Evolutionary conservation across 2,797 vertebrate genomes (phyloP).

Genomic region (Phrynocephalus guinanensis): DNA sequence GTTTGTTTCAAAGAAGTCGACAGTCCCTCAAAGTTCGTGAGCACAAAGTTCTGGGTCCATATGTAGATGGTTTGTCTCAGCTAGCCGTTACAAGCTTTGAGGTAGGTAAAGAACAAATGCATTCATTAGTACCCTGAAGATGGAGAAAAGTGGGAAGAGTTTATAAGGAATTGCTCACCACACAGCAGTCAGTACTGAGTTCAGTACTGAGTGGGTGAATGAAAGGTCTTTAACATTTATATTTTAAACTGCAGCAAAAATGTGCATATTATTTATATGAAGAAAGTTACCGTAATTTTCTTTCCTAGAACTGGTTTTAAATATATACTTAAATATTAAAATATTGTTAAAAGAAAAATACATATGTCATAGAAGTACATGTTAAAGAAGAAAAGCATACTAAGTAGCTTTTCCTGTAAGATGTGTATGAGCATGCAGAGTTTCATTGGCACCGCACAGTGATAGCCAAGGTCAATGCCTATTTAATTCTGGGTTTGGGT

Average conservation of each 20-base stretch:
- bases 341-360: not conserved
- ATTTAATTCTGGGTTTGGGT: too few relatives aligned
- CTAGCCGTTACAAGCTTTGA: slow-evolving; percentile 96
- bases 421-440: too few relatives aligned
- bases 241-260: not conserved
- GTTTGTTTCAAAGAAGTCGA: slow-evolving; percentile 83
- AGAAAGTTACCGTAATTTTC: slow-evolving; percentile 11
- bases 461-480: too few relatives aligned
- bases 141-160: rapidly evolving
- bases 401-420: not conserved
- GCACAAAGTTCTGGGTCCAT: slow-evolving; percentile 96
- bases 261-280: not conserved
- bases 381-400: not conserved
- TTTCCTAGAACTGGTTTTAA: not conserved
- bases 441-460: too few relatives aligned
- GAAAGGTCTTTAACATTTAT: not conserved
- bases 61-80: slow-evolving; percentile 96
- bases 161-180: not conserved
- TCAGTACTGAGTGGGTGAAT: not conserved
- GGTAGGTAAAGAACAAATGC: slow-evolving; percentile 76
- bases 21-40: slow-evolving; percentile 98
- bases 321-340: not conserved
- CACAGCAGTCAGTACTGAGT: not conserved
- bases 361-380: not conserved
- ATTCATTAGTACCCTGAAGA: not conserved